phyloP scores from a whole-genome alignment of 2,888 invertebrate genomes.

The Cosmorhoe ocellata region DNA sequence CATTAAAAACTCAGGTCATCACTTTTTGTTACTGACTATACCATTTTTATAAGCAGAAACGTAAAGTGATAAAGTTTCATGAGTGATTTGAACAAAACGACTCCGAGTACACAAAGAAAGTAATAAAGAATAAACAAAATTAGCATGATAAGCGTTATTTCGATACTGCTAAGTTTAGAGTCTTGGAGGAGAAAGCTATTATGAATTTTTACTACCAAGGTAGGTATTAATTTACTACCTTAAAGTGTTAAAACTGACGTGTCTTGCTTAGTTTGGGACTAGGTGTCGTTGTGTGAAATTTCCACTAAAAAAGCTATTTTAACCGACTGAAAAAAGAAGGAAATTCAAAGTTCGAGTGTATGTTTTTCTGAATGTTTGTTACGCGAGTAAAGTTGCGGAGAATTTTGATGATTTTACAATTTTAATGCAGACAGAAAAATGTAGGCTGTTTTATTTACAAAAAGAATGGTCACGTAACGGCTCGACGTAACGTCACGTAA shows the following conservation, averaged over 20 bases:
- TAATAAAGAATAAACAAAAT: slow-evolving; percentile 40
- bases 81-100: slow-evolving; percentile 28
- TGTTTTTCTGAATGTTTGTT: too few relatives aligned
- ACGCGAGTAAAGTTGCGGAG: too few relatives aligned
- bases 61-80: slow-evolving; percentile 16
- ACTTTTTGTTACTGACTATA: too few relatives aligned
- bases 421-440: too few relatives aligned
- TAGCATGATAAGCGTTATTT: slow-evolving; percentile 37
- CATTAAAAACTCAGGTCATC: neutral
- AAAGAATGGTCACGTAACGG: slow-evolving; percentile 15
- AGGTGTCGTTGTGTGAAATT: too few relatives aligned
- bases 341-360: too few relatives aligned
- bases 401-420: too few relatives aligned
- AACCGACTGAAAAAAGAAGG: too few relatives aligned
- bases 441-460: too few relatives aligned
- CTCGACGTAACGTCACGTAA: slow-evolving; percentile 15
- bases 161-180: neutral
- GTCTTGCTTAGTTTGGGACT: neutral
- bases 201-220: neutral
- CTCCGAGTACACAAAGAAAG: slow-evolving; percentile 30
- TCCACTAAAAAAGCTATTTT: too few relatives aligned
- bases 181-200: neutral
- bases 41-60: slow-evolving; percentile 1
- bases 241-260: neutral
- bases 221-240: too few relatives aligned